Base-by-base conservation (phyloP, 1,140 invertebrate species). In the Araneus ventricosus region DNA sequence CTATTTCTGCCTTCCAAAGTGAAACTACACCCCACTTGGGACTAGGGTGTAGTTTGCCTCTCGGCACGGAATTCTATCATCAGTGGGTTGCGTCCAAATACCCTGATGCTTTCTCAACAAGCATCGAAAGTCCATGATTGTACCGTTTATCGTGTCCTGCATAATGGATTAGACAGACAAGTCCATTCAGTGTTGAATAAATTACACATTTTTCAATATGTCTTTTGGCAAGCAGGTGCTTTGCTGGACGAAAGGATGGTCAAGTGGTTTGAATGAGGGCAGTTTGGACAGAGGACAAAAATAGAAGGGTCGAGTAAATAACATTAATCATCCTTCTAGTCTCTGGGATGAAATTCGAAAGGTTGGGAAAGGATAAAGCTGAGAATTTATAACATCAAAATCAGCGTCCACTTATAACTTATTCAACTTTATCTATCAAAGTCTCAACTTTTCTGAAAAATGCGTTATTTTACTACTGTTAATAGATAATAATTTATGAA, bases 21-120 rank as follows among this genome's bases (percentile, higher is more conserved):
- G 34, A 70, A 45, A 88, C 86, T 88, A 88, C 86, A 88, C 86
- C 86, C 61, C 86, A 88, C 24, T 59, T 67, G 52, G 80, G 45
- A 84, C 39, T n/a, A 52, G 45, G 80, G 80, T 84, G 80, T 41
- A 67, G 34, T 88, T 87, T 34, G 85, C 45, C 85, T 61, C 24
- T 14, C n/a, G 86, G 86, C 86, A 88, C 86, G 86, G 61, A 70
- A 88, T 88, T 88, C 86, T 88, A 88, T 88, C 86, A 88, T 88
- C 86, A 88, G 80, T 30, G 80, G 27, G 34, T 34, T 75, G 34
- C 70, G 27, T 17, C 17, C 70, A 75, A 75, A 75, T 37, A 37
- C 70, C 70, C 30, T 75, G 20, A 24, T 75, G 30, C 22, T 75
- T 75, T 75, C 70, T 75, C 30, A 75, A 75, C 70, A 75, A 75